A percentile compares a stretch with the other conserved stretches of the same genome.
phyloP scores from a whole-genome alignment of 2,888 invertebrate species.

The Odontomyia ornata region DNA sequence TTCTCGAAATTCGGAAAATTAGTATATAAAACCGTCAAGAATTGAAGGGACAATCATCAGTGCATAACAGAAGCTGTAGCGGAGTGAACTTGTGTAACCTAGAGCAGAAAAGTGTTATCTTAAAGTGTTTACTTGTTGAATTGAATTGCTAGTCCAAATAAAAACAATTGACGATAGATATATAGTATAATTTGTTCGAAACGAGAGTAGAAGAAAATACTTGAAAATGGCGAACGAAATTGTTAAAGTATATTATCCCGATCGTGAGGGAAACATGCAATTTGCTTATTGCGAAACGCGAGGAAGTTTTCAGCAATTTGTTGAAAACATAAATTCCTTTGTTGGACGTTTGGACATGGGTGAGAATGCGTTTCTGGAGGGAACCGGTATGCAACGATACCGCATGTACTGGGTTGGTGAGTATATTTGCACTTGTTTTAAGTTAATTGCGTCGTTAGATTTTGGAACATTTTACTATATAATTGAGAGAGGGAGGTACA shows the following conservation, averaged over 20 bases:
- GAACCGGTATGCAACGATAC: slow-evolving; percentile 14
- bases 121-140: no score
- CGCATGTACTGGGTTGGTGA: slow-evolving; percentile 38
- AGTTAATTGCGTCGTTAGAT: no score
- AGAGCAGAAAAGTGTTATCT: not conserved
- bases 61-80: not conserved
- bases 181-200: no score
- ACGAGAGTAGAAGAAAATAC: not conserved
- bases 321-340: slow-evolving; percentile 38
- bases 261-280: not conserved
- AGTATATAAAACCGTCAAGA: not conserved
- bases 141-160: no score
- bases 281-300: slow-evolving; percentile 34
- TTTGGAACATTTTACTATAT: no score
- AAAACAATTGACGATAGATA: no score
- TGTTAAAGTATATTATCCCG: slow-evolving; percentile 32
- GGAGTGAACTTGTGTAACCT: not conserved
- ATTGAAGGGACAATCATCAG: not conserved
- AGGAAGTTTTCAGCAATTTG: slow-evolving; percentile 12
- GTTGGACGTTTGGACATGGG: slow-evolving; percentile 30
- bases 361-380: not conserved
- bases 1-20: slow-evolving; percentile 3
- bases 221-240: slow-evolving; percentile 30
- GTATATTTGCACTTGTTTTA: not conserved
- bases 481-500: no score